Conservation (phyloP, 53 echinoderm and acorn worm genomes). For the Temnopleurus reevesii region DNA sequence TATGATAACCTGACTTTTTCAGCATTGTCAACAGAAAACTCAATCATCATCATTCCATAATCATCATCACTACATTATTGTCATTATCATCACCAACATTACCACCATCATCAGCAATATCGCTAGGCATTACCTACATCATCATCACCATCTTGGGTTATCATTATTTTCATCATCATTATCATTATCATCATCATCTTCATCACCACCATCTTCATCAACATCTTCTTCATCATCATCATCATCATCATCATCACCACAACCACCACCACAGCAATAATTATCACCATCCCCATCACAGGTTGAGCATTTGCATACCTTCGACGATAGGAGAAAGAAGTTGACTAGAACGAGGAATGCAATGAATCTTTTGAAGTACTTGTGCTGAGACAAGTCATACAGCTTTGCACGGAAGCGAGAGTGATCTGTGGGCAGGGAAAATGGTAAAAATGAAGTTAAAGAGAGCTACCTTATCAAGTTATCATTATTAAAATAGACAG, state of each 20-base stretch:
- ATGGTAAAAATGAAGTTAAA: no score
- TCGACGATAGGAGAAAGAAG: constrained; percentile 88
- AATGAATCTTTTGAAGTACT: constrained; percentile 95
- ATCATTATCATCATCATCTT: constrained; percentile 27
- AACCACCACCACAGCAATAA: not conserved
- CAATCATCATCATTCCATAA: not conserved
- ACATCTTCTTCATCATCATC: not conserved
- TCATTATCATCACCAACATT: not conserved
- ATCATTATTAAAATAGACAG: no score
- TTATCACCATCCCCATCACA: not conserved
- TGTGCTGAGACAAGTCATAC: constrained; percentile 95
- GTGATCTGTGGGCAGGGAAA: constrained; percentile 63
- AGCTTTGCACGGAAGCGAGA: constrained; percentile 77
- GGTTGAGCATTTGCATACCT: constrained; percentile 53
- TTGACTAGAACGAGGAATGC: constrained; percentile 94
- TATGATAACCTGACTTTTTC: no score
- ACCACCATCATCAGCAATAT: constrained; percentile 2
- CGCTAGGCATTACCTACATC: not conserved
- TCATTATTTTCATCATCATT: constrained; percentile 34
- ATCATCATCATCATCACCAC: not conserved
- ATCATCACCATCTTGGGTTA: not conserved
- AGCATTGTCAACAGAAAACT: not conserved
- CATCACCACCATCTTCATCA: not conserved
- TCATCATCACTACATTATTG: not conserved
- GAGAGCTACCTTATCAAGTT: no score